Percentiles rank a stretch among this genome's conserved stretches.
Conservation (phyloP, 2,888 invertebrate genomes). For the Keiferia lycopersicella region DNA sequence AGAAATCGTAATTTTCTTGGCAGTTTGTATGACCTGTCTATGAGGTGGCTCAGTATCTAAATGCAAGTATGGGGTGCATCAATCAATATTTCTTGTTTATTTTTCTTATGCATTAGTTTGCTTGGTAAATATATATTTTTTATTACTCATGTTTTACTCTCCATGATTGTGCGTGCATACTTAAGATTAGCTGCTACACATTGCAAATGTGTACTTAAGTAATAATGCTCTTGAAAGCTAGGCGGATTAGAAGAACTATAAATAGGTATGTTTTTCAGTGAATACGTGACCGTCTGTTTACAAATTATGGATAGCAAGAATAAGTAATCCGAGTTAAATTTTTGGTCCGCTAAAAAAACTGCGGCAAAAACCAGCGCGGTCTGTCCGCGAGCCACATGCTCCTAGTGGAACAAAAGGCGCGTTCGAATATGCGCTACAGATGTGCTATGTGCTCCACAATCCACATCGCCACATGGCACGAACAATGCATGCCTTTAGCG, state of each 20-base stretch:
- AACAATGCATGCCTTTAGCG: slow-evolving; percentile 58
- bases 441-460: slow-evolving; percentile 53
- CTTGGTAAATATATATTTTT: no score
- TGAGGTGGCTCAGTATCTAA: not conserved
- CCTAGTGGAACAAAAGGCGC: slow-evolving; percentile 64
- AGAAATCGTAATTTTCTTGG: not conserved
- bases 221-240: not conserved
- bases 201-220: no score
- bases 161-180: no score
- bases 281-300: not conserved
- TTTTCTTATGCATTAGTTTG: no score
- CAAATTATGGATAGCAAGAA: not conserved
- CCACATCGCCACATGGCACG: slow-evolving; percentile 45
- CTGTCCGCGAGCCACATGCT: slow-evolving; percentile 66
- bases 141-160: no score
- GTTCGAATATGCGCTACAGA: slow-evolving; percentile 75
- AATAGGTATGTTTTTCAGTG: no score
- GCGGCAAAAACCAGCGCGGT: slow-evolving; percentile 61
- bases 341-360: slow-evolving; percentile 56
- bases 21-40: not conserved
- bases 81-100: no score
- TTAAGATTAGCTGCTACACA: no score
- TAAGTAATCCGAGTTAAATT: not conserved
- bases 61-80: no score
- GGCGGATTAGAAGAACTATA: no score